These are phyloP conservation scores for Rhinolophus ferrumequinum DNA, from an alignment of 2,113 vertebrate species.

Conservation along the genomic window DNA sequence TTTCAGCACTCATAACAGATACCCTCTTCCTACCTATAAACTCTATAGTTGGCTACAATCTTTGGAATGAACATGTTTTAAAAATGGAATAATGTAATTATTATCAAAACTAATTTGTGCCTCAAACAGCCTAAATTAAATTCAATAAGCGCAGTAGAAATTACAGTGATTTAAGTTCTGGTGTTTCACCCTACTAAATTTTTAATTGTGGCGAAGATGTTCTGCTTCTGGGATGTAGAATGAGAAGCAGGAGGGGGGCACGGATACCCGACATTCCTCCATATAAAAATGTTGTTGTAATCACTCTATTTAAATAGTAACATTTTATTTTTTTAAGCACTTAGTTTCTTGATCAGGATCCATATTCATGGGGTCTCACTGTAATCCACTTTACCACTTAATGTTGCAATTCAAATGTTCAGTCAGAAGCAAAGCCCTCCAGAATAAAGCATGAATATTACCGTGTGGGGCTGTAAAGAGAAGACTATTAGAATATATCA, in stretches of 20 bases:
- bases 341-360: conserved; percentile 90
- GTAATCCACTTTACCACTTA: conserved; percentile 96
- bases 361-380: conserved; percentile 91
- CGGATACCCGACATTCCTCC: conserved; percentile 75
- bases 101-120: conserved; percentile 84
- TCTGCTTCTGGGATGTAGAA: conserved; percentile 55
- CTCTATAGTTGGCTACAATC: conserved; percentile 62
- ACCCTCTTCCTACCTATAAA: conserved; percentile 64
- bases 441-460: conserved; percentile 98
- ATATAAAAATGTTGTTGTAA: conserved; percentile 89
- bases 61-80: conserved; percentile 76
- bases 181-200: conserved; percentile 77
- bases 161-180: conserved; percentile 83
- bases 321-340: conserved; percentile 90
- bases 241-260: neutral
- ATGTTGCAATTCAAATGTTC: conserved; percentile 96
- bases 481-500: conserved; percentile 99
- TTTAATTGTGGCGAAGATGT: conserved; percentile 83
- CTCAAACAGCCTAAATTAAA: conserved; percentile 85
- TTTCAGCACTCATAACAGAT: conserved; percentile 68
- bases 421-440: conserved; percentile 93
- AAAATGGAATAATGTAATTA: conserved; percentile 84
- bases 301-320: conserved; percentile 88
- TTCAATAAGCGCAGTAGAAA: conserved; percentile 81
- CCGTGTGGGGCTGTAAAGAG: conserved; percentile 93